Evolutionary conservation across 2,113 vertebrate species (phyloP).

Genomic region (Planiliza haematocheilus): DNA sequence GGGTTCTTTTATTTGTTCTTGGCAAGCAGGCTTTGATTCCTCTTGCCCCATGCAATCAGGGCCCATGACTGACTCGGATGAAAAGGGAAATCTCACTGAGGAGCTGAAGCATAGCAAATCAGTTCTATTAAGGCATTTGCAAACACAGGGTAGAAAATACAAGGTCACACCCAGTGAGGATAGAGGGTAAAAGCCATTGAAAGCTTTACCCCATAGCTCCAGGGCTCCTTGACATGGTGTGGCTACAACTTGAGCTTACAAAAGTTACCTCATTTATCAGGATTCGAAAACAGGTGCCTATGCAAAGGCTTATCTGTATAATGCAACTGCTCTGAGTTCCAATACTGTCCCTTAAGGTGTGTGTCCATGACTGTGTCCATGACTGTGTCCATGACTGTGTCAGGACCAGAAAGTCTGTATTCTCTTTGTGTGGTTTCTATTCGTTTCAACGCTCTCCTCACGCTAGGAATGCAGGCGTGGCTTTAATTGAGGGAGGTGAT

Average conservation of each 20-base stretch:
- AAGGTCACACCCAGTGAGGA: slow-evolving; percentile 8
- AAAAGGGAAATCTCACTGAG: slow-evolving; percentile 3
- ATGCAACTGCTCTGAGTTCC: slow-evolving; percentile 4
- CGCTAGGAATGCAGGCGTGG: slow-evolving; percentile 49
- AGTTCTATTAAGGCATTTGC: background rate
- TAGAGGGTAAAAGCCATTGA: background rate
- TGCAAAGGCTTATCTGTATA: background rate
- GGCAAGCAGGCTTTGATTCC: background rate
- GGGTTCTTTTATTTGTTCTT: slow-evolving; percentile 11
- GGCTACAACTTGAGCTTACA: background rate
- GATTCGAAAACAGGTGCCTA: no score
- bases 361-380: slow-evolving; percentile 21
- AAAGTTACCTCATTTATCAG: background rate
- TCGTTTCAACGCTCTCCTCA: background rate
- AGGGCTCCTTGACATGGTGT: background rate
- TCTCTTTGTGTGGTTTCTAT: background rate
- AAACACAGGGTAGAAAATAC: slow-evolving; percentile 29
- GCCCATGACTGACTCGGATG: background rate
- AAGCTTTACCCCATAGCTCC: no score
- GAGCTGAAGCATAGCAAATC: slow-evolving; percentile 16
- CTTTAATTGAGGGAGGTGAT: background rate
- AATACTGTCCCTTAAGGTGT: slow-evolving; percentile 6
- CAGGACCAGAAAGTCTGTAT: background rate
- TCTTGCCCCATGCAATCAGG: background rate
- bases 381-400: no score